Evolutionary conservation across 2,113 vertebrate genomes (phyloP), one percentile per base, ranked within the genome.

Genomic region (Mormyrus lacerda): DNA sequence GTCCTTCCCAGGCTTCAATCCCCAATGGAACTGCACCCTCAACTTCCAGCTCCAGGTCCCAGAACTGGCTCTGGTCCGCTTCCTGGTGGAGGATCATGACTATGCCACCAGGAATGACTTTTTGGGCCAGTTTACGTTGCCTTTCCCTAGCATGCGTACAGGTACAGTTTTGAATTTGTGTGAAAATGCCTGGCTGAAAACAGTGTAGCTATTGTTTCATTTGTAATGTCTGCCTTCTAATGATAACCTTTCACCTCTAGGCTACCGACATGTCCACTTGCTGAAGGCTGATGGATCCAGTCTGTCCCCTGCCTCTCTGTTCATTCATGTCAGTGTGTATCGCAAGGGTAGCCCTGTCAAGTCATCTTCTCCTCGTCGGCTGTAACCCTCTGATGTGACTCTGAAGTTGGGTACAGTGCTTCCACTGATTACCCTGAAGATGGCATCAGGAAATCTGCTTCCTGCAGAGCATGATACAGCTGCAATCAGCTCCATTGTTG

Each of bases 31-130:
- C 91, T 94, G 94, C 85, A 96, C 93, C 2, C 97, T 99, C 89
- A 95, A 95, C 91, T 98, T 99, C 92, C 95, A 95, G 73, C 58
- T 99, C 87, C 93, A 95, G 45, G 96, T 42, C 10, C 98, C 98
- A 0, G 97, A 98, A 89, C 93, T 99, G 95, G 97, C 95, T 0
- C 94, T 99, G 92, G 95, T 99, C 87, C 97, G 97, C 17, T 99
- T 99, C 2, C 92, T 97, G 94, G 98, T 99, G 21, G 97, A 99
- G 91, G 98, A 99, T 90, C 96, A 99, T 0, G 98, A 98, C 91
- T 94, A 93, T 69, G 95, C 97, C 6, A 97, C 97, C 84, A 95
- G 94, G 89, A 98, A 99, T 3, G 97, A 99, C 92, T 99, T 99
- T 55, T 95, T 98, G 90, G 98, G 98, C 44, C 98, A 99, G 90